These are phyloP conservation scores for Caradrina clavipalpis DNA, from an alignment of 2,888 invertebrate species.

Conservation along the genomic window DNA sequence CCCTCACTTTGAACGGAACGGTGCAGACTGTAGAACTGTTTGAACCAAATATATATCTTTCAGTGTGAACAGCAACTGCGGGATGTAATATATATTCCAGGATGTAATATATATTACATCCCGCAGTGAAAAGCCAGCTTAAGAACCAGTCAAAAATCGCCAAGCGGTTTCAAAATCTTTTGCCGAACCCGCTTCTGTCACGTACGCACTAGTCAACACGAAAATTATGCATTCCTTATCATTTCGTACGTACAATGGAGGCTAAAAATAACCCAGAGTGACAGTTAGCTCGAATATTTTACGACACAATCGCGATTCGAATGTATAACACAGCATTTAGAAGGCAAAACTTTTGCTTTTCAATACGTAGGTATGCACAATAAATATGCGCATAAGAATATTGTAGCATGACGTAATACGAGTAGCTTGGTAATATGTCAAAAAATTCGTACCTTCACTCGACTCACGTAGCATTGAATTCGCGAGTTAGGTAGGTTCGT, in stretches of 20 bases:
- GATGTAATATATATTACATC: no score
- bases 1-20: no score
- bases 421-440: neutral
- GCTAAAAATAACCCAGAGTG: constrained; percentile 57
- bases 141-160: neutral
- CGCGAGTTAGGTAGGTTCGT: constrained; percentile 3
- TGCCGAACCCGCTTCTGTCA: neutral
- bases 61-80: no score
- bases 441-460: constrained; percentile 23
- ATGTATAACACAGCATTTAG: constrained; percentile 28
- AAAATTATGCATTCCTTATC: constrained; percentile 31
- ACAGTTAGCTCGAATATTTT: constrained; percentile 56
- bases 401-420: constrained; percentile 45
- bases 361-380: constrained; percentile 18
- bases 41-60: no score
- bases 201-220: constrained; percentile 4
- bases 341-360: constrained; percentile 56
- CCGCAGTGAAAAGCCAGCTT: no score
- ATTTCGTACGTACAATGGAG: constrained; percentile 24
- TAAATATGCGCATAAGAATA: constrained; percentile 62
- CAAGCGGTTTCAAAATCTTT: neutral
- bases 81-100: no score
- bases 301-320: constrained; percentile 51
- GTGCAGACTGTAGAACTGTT: no score
- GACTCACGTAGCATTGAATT: constrained; percentile 14